Base-by-base conservation (phyloP, 2,113 vertebrate species). In the Proteles cristata region DNA sequence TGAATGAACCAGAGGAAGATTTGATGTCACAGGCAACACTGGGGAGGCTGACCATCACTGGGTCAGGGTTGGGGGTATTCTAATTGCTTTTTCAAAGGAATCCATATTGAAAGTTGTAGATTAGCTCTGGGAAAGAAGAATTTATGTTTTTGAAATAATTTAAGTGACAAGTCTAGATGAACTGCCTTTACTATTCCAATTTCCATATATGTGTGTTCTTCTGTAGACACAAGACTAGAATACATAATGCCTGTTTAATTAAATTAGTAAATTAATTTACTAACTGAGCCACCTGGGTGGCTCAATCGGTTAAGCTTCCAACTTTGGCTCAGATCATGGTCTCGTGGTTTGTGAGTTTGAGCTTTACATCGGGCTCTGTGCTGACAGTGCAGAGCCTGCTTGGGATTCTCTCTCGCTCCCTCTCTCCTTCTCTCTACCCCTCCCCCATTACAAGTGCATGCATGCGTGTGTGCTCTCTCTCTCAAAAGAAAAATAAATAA, bases 171-270 rank as follows among this genome's bases (percentile, higher is more conserved):
- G 35, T 76, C 73, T 76, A 61, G 17, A 77, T 45, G 71, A 28
- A 61, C 7, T 55, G 63, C n/a, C 74, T 77, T 45, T 66, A 90
- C 48, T 43, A 80, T 74, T 97, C 92, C 95, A 53, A 93, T 88
- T 80, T 90, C 2, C 25, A 74, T 11, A 25, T 58, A 45, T 2
- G 55, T 43, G 28, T 82, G 80, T 65, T 92, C 50, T 82, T 85
- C 61, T 45, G 63, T 48, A 96, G 55, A 14, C 69, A 25, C 4
- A 87, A 55, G 31, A 69, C 63, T 93, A 84, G 55, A 93, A 43
- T 58, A 61, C 7, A 39, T 76, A 91, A 84, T 35, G 5, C 19
- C 39, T 87, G 14, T 39, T 93, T 35, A 88, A 69, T 63, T 89
- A 90, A 93, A 55, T 63, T 43, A 79, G 28, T 21, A 84, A 79